Base-by-base conservation (phyloP, 2,113 vertebrate genomes). In the Neolamprologus variostigma region DNA sequence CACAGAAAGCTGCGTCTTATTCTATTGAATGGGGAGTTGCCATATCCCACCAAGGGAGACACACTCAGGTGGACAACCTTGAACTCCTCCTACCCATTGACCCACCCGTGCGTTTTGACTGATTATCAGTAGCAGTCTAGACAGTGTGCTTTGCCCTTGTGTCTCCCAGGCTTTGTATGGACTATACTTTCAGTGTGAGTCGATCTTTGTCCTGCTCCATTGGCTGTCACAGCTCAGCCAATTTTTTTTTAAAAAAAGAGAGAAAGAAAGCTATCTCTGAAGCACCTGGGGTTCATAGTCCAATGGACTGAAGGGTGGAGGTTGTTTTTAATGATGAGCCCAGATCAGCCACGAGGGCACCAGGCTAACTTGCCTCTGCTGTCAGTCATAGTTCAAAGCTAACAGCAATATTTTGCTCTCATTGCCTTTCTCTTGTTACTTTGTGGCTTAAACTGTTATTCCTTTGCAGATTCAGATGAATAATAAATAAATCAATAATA, bases 221-320 rank as follows among this genome's bases (percentile, higher is more conserved):
- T 91, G 92, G 83, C 92, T 92, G 95, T 95, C 94, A 95, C 94
- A 94, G 92, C 92, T 94, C 86, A 87, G 90, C 93, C 94, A 91
- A 93, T 95, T 78, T 73, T 28, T 55, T 57, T 31, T 16, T 0
- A 0, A 2, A 9, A 66, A 71, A 26, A 51, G 26, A 50, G 28
- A 13, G 10, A 68, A 50, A 51, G 17, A 50, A 31, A 78, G 73
- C 95, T 40, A 51, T 68, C 71, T 91, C 86, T 50, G 51, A 86
- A 89, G 86, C 93, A 92, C 87, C 87, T 87, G 90, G 84, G 91
- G 92, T 92, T 91, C 92, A 82, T 66, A 87, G 91, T 91, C 85
- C 89, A 94, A 93, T 76, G 80, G 89, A 78, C 80, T 87, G 78
- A 59, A 80, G 31, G 84, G 31, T 59, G 53, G 87, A 87, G 47